Conservation (phyloP, 2,113 vertebrate genomes). For the Lasiurus cinereus region DNA sequence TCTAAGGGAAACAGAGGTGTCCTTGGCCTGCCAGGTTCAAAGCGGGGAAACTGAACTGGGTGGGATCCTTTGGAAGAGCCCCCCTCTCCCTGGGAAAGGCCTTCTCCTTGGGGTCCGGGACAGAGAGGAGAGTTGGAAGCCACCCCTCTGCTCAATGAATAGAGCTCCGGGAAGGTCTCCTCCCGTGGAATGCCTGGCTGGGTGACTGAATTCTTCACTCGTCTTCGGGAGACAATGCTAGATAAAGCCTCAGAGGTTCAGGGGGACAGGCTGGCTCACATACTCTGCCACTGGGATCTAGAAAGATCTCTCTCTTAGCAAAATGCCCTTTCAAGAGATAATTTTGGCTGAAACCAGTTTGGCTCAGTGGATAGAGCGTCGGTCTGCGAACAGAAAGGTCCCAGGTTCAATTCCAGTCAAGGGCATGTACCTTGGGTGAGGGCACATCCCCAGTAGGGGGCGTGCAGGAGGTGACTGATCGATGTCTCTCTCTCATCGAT, state of each 20-base stretch:
- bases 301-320: slow-evolving; percentile 26
- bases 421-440: too few relatives aligned
- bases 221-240: slow-evolving; percentile 76
- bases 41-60: not conserved
- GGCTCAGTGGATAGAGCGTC: too few relatives aligned
- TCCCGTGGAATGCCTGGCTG: not conserved
- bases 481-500: too few relatives aligned
- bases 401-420: too few relatives aligned
- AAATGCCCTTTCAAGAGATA: not conserved
- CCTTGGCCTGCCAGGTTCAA: not conserved
- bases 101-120: not conserved
- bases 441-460: too few relatives aligned
- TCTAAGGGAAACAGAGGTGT: not conserved
- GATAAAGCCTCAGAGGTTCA: slow-evolving; percentile 82
- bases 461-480: too few relatives aligned
- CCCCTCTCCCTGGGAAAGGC: not conserved
- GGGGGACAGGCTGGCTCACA: slow-evolving; percentile 73
- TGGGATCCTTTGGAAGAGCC: not conserved
- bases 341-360: not conserved
- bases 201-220: slow-evolving; percentile 68
- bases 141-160: not conserved
- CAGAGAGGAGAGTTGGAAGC: slow-evolving; percentile 62
- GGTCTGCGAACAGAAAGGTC: too few relatives aligned
- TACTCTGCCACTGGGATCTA: slow-evolving; percentile 55
- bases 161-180: not conserved